Evolutionary conservation across 2,113 vertebrate species (phyloP).

Genomic region (Puma concolor): DNA sequence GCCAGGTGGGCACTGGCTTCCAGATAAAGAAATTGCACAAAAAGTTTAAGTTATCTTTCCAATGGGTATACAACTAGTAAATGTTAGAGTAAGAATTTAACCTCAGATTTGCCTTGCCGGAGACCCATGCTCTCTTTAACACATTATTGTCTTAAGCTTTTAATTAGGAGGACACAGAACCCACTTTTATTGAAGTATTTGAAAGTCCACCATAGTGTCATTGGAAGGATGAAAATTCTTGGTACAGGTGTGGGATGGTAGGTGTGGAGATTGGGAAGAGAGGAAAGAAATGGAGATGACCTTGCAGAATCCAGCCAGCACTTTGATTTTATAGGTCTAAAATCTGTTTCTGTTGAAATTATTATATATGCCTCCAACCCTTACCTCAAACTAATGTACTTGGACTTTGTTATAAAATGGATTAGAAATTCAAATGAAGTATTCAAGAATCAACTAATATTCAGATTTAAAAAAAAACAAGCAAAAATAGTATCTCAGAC

Average conservation of each 20-base stretch:
- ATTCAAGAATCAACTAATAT: conserved; percentile 54
- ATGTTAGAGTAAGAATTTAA: conserved; percentile 13
- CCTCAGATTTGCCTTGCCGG: background rate
- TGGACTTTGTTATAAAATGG: conserved; percentile 59
- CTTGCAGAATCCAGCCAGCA: background rate
- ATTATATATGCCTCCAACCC: background rate
- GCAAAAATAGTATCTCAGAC: conserved; percentile 54
- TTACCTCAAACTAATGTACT: background rate
- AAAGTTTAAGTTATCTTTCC: background rate
- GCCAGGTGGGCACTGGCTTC: background rate
- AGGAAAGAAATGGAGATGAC: background rate
- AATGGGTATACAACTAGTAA: background rate
- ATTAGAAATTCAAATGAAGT: conserved; percentile 49
- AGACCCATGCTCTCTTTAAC: background rate
- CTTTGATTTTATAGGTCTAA: conserved; percentile 29
- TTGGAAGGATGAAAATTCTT: background rate
- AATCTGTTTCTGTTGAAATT: conserved; percentile 16
- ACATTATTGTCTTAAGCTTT: background rate
- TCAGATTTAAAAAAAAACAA: conserved; percentile 29
- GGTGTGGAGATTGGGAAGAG: background rate
- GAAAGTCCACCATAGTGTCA: background rate
- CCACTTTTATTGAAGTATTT: background rate
- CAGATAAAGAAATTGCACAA: background rate
- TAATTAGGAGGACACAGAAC: background rate
- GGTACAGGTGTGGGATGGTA: background rate